These are phyloP conservation scores for Gambusia yucatana DNA, from an alignment of 2,797 vertebrate species.

Conservation along the genomic window DNA sequence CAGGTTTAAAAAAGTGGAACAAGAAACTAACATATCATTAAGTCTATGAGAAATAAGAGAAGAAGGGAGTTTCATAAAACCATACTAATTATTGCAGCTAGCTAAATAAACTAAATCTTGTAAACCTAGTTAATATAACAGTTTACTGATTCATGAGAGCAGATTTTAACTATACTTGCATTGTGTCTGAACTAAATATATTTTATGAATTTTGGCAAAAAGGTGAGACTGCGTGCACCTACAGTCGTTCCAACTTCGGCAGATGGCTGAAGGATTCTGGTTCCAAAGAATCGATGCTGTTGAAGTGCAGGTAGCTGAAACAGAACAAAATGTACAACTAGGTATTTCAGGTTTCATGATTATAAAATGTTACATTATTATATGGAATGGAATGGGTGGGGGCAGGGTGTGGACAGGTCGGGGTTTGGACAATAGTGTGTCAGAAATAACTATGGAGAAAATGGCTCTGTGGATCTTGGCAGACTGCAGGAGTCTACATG, in stretches of 20 bases:
- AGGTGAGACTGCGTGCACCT: conserved; percentile 73
- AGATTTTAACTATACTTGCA: neutral
- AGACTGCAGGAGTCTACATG: conserved; percentile 8
- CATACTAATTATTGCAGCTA: neutral
- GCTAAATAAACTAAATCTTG: neutral
- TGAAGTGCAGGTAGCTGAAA: conserved; percentile 97
- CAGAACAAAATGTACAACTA: conserved; percentile 30
- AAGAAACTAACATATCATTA: conserved; percentile 51
- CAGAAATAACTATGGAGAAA: neutral
- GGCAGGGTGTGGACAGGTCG: neutral
- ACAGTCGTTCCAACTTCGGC: conserved; percentile 97
- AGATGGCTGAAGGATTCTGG: conserved; percentile 93
- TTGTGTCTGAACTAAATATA: neutral
- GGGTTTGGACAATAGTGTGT: neutral
- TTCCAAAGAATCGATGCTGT: conserved; percentile 96
- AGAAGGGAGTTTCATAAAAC: neutral
- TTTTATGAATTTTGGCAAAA: neutral
- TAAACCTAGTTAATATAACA: neutral
- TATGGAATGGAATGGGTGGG: neutral
- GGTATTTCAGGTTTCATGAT: conserved; percentile 41
- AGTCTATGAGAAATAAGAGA: neutral
- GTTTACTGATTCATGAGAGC: neutral
- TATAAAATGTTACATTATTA: neutral
- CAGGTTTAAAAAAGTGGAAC: conserved; percentile 52
- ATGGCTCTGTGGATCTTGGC: conserved; percentile 9